phyloP scores from a whole-genome alignment of 2,888 invertebrate genomes.

The Andricus quercusramuli region DNA sequence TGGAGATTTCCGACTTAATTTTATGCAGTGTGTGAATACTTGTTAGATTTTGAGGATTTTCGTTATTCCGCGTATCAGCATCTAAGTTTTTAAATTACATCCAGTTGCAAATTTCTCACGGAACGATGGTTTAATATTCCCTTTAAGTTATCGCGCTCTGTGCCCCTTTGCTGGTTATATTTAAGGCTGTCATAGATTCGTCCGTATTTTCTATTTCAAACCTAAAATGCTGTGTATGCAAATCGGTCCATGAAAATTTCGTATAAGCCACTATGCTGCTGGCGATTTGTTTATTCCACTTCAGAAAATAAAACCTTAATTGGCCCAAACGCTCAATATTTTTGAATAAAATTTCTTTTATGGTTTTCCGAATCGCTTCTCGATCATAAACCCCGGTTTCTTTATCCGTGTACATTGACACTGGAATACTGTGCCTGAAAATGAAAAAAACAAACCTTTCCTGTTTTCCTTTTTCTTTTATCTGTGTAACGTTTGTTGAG shows the following conservation, averaged over 20 bases:
- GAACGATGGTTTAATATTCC: constrained; percentile 34
- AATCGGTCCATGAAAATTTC: constrained; percentile 18
- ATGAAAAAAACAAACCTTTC: background rate
- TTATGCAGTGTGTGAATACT: constrained; percentile 24
- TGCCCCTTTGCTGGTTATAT: constrained; percentile 15
- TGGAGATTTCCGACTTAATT: constrained; percentile 45
- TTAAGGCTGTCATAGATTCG: background rate
- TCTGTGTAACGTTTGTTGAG: background rate
- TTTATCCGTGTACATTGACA: background rate
- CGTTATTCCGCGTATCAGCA: constrained; percentile 41
- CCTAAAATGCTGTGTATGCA: constrained; percentile 26
- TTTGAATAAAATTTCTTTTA: background rate
- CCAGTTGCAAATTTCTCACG: background rate
- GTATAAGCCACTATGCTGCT: constrained; percentile 28
- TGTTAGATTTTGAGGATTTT: constrained; percentile 31
- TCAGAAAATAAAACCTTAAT: background rate
- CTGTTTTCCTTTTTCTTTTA: background rate
- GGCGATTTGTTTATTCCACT: background rate
- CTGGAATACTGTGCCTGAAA: background rate
- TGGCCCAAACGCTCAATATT: constrained; percentile 10
- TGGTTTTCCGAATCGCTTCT: background rate
- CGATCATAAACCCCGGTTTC: background rate
- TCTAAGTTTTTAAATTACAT: constrained; percentile 28
- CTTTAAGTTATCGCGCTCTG: constrained; percentile 41
- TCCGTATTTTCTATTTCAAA: constrained; percentile 25